Evolutionary conservation across 2,888 invertebrate genomes (phyloP).

Genomic region (Coleophora deauratella): DNA sequence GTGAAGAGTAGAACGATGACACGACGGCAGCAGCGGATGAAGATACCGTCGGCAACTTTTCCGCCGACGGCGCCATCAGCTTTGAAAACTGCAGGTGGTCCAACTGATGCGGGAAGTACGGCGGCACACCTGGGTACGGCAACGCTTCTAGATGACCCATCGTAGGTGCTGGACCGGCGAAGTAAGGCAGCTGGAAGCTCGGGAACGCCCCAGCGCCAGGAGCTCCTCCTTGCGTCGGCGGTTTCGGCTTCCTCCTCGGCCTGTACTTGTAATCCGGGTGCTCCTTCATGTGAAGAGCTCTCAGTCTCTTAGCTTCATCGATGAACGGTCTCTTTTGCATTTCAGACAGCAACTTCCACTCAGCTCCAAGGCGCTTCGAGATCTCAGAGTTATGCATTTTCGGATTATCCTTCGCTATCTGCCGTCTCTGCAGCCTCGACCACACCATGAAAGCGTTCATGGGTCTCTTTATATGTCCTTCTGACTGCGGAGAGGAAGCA

Average conservation of each 20-base stretch:
- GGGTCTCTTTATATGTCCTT: slow-evolving; percentile 93
- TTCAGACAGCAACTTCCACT: slow-evolving; percentile 93
- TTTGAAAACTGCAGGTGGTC: slow-evolving; percentile 78
- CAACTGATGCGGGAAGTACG: slow-evolving; percentile 86
- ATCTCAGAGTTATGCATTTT: slow-evolving; percentile 95
- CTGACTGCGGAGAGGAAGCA: slow-evolving; percentile 66
- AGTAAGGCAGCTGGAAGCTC: slow-evolving; percentile 78
- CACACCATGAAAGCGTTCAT: slow-evolving; percentile 99
- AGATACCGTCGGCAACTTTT: slow-evolving; percentile 59
- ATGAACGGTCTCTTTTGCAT: slow-evolving; percentile 94
- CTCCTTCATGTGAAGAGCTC: slow-evolving; percentile 92
- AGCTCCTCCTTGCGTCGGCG: slow-evolving; percentile 72
- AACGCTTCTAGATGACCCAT: slow-evolving; percentile 75
- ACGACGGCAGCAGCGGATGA: slow-evolving; percentile 75
- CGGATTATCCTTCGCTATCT: slow-evolving; percentile 95
- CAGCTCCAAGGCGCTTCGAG: slow-evolving; percentile 91
- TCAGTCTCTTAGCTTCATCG: slow-evolving; percentile 92
- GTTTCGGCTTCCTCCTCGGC: slow-evolving; percentile 88
- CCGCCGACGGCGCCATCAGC: slow-evolving; percentile 67
- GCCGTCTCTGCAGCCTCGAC: slow-evolving; percentile 92
- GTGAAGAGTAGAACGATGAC: slow-evolving; percentile 79
- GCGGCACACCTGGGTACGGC: slow-evolving; percentile 78
- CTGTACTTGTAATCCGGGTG: slow-evolving; percentile 94
- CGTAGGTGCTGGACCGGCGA: slow-evolving; percentile 75
- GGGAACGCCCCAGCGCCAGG: slow-evolving; percentile 74